A percentile compares a stretch with the other conserved stretches of the same genome.
Conservation (phyloP, 2,797 vertebrate species). For the Esox lucius region DNA sequence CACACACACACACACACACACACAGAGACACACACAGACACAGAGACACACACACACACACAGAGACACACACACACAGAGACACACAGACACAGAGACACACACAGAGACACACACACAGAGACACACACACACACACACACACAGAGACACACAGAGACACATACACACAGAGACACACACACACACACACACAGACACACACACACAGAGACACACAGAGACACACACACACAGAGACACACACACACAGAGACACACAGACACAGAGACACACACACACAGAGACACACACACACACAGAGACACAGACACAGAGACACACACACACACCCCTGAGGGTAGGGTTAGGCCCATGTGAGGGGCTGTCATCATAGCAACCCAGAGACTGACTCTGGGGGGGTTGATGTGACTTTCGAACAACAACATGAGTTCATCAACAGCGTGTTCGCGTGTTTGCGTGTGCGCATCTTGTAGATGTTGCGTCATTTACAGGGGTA, state of each 20-base stretch:
- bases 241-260: too few relatives aligned
- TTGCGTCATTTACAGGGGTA: neutral
- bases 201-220: conserved; percentile 10
- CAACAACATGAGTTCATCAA: neutral
- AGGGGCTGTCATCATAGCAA: conserved; percentile 7
- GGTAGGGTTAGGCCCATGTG: neutral
- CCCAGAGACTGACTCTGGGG: neutral
- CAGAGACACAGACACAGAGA: neutral
- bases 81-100: neutral
- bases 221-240: conserved; percentile 1
- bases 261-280: too few relatives aligned
- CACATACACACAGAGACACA: conserved; percentile 1
- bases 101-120: conserved; percentile 9
- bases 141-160: conserved; percentile 12
- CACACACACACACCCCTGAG: neutral
- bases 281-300: conserved; percentile 13
- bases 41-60: conserved; percentile 11
- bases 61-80: neutral
- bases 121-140: neutral
- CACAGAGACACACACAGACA: neutral
- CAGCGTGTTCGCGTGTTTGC: neutral
- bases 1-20: neutral
- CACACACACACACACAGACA: too few relatives aligned
- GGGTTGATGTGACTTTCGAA: neutral
- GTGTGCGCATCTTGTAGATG: neutral